Base-by-base conservation (phyloP, 2,797 vertebrate genomes). In the Hemibagrus guttatus region DNA sequence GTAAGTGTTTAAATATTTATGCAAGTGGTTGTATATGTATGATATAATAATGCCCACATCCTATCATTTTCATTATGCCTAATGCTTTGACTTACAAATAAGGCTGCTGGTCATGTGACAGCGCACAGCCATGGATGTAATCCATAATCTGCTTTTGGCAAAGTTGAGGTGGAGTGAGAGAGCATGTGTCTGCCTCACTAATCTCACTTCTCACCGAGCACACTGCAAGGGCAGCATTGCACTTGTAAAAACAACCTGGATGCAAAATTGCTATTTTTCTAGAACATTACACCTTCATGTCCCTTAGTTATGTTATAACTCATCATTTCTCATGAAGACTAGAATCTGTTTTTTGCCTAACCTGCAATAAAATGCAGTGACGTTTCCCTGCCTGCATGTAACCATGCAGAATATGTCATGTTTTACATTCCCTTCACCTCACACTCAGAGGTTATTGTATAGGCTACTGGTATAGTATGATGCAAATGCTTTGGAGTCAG, bases 131-230 rank as follows among this genome's bases (percentile, higher is more conserved):
- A 49, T 84, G 2, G 16, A 78, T 78, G 81, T 91, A 91, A 90
- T 89, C 85, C 84, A 16, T 91, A 91, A 90, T 86, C 88, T 88
- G 85, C 81, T 89, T 90, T 86, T 84, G 66, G 84, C 72, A 83
- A 35, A n/a, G 61, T 4, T 35, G 54, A 23, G 58, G 74, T 35
- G 68, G 39, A 58, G 54, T 13, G 61, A 86, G 84, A 58, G 31
- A 83, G 54, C 68, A 59, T 84, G 68, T 84, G 12, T 63, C 11
- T 82, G 76, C 68, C 61, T 74, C 63, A 83, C 85, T 87, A 91
- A 88, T 89, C 88, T 88, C 35, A 84, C 42, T 75, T 61, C 59
- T 79, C 6, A 46, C 64, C 61, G 75, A 28, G 83, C 80, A 88
- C 26, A 42, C 74, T 71, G 85, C 31, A 49, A 80, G 80, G 56